These are phyloP conservation scores for Lamprologus sp. DNA, from an alignment of 2,113 vertebrate species.

Conservation along the genomic window DNA sequence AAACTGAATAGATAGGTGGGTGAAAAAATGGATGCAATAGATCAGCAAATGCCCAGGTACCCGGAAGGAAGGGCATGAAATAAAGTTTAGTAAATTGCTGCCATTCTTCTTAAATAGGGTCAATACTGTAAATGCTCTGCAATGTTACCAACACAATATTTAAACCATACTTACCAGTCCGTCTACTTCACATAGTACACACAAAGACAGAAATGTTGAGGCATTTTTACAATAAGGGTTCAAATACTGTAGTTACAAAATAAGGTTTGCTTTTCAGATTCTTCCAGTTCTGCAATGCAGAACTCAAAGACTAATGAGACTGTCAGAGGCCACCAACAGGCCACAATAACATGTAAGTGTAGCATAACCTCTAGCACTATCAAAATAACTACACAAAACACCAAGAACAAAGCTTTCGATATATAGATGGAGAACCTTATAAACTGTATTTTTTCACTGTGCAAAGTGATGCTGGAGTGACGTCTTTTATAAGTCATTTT, in stretches of 20 bases:
- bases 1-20: not conserved
- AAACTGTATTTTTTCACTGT: not conserved
- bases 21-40: not conserved
- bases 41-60: not conserved
- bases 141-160: not conserved
- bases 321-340: not conserved
- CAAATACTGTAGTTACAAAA: not conserved
- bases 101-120: not conserved
- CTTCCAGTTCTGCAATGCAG: not conserved
- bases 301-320: fast-evolving
- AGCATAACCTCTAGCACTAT: not conserved
- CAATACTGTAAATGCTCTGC: not conserved
- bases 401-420: not conserved
- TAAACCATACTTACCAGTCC: not conserved
- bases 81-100: not conserved
- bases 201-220: not conserved
- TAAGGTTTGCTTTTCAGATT: not conserved
- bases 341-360: not conserved
- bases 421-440: not conserved
- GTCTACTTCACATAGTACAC: not conserved
- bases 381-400: not conserved
- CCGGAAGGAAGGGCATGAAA: not conserved
- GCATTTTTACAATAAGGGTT: not conserved
- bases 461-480: not conserved
- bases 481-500: not conserved